Conservation (phyloP, 2,113 vertebrate species). For the Leptosomus discolor region DNA sequence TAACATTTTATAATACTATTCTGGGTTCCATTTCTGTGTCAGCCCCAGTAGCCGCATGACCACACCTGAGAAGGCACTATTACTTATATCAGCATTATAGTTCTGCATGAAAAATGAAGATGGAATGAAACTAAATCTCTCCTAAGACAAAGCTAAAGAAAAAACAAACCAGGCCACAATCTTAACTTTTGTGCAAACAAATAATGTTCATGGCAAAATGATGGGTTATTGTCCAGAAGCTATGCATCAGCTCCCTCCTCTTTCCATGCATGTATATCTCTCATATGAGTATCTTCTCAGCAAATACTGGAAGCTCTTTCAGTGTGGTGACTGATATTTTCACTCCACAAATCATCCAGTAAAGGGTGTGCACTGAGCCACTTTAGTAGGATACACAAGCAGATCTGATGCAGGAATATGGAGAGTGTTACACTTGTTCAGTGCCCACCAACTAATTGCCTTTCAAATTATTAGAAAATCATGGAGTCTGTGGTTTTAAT, state of each 20-base stretch:
- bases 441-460: neutral
- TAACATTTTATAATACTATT: neutral
- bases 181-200: neutral
- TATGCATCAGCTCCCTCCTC: neutral
- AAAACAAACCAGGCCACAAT: neutral
- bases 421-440: constrained; percentile 8
- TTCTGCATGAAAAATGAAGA: neutral
- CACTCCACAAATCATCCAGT: neutral
- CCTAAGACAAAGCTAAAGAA: neutral
- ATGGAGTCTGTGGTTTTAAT: neutral
- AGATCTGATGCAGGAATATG: neutral
- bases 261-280: neutral
- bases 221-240: neutral
- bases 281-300: neutral
- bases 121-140: neutral
- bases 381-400: neutral
- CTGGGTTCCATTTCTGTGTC: neutral
- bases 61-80: neutral
- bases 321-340: neutral
- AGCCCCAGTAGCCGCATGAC: neutral
- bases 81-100: neutral
- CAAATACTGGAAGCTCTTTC: neutral
- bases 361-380: neutral
- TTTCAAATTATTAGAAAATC: constrained; percentile 16
- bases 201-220: neutral